Evolutionary conservation across 2,888 invertebrate genomes (phyloP), one percentile per base, ranked within the genome.

Genomic region (Rugalucina vietnamica): DNA sequence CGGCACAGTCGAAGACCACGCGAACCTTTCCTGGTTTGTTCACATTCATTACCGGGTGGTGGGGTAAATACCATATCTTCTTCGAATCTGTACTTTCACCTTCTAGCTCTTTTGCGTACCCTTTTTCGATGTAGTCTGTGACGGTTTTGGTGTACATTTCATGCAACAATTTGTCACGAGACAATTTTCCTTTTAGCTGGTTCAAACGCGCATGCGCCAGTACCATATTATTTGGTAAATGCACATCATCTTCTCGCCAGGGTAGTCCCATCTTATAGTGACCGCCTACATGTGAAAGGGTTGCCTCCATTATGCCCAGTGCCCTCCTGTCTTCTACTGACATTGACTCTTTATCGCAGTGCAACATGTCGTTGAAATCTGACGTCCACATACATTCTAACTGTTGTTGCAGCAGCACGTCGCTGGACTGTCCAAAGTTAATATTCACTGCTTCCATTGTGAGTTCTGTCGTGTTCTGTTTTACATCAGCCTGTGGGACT

Each of bases 1-100:
- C 72, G 60, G 87, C 78, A 74, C 88, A 88, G 69, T 89, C 84
- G 76, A 85, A 86, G 10, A 84, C 84, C 3, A 86, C 77, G 2
- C 79, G 69, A 0, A 82, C 78, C 60, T 84, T 85, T 69, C 79
- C 86, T 29, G 77, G 82, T 79, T 88, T 86, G 57, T 85, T 85
- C 27, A 29, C 72, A 57, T 86, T 84, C 8, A 37, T 69, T 36
- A 88, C 85, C 0, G 83, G 79, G 69, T 88, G 86, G 39, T 88
- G 80, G 10, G 88, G 84, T 80, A 88, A 57, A 70, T 85, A 88
- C 88, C 84, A 88, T 14, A 72, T 36, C 0, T 49, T 50, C 14
- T 72, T 60, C 8, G 72, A 39, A 12, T 76, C 29, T 18, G 50
- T 65, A n/a, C 27, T 37, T 18, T 24, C 34, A n/a, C 69, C 36